Conservation (phyloP, 1,140 invertebrate genomes). For the Halotydeus destructor region DNA sequence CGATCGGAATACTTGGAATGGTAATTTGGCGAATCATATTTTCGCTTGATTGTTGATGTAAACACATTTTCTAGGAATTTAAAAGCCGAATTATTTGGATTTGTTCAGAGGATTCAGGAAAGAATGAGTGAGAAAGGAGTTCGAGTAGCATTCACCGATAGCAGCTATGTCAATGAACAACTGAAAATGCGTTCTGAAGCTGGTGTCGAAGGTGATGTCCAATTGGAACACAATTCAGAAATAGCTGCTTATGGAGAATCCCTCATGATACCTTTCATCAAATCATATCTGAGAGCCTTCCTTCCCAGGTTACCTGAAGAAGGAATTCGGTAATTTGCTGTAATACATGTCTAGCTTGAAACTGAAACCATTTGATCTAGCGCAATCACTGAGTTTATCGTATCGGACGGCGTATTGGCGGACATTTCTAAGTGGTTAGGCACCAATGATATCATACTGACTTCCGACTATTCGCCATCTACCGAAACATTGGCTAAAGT, state of each 20-base stretch:
- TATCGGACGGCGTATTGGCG: constrained; percentile 39
- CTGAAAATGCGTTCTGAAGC: constrained; percentile 40
- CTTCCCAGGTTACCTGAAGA: constrained; percentile 49
- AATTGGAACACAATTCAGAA: constrained; percentile 41
- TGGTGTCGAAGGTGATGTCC: constrained; percentile 33
- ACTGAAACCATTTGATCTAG: constrained; percentile 27
- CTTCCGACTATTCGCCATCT: constrained; percentile 33
- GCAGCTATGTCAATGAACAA: constrained; percentile 52
- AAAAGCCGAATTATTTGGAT: constrained; percentile 63
- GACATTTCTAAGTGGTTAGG: constrained; percentile 49
- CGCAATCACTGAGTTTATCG: constrained; percentile 39
- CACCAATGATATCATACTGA: constrained; percentile 54
- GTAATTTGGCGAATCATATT: too few species aligned
- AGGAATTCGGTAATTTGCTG: constrained; percentile 30
- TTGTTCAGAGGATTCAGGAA: constrained; percentile 59
- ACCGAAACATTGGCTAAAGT: constrained; percentile 35
- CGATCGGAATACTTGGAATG: too few species aligned
- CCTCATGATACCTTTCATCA: constrained; percentile 35
- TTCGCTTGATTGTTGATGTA: too few species aligned
- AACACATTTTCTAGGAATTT: constrained; percentile 54
- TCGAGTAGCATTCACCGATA: constrained; percentile 44
- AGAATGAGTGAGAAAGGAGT: constrained; percentile 40
- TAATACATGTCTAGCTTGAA: constrained; percentile 9
- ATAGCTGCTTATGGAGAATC: constrained; percentile 40
- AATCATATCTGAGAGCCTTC: constrained; percentile 34